Evolutionary conservation across 2,113 vertebrate genomes (phyloP).

Genomic region (Capreolus pygargus): DNA sequence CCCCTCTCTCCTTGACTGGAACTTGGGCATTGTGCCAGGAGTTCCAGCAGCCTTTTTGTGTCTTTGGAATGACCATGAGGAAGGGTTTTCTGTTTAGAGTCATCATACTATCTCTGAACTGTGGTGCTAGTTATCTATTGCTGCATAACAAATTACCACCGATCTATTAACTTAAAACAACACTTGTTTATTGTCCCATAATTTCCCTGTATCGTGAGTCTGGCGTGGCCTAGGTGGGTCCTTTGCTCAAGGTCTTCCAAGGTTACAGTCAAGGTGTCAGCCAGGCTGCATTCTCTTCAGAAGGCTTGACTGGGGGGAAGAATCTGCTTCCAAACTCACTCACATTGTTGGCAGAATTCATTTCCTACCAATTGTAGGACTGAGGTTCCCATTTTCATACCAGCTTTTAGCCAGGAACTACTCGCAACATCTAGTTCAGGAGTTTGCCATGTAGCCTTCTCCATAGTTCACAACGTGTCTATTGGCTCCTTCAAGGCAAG

Average conservation of each 20-base stretch:
- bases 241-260: neutral
- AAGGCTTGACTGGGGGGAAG: neutral
- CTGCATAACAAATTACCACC: neutral
- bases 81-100: neutral
- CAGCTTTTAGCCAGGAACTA: neutral
- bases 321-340: neutral
- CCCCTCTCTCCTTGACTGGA: neutral
- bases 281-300: neutral
- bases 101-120: neutral
- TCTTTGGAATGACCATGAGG: neutral
- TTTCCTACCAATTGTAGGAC: neutral
- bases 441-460: neutral
- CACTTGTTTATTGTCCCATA: neutral
- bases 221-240: neutral
- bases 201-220: neutral
- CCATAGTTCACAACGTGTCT: neutral
- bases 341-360: neutral
- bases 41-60: neutral
- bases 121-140: neutral
- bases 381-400: neutral
- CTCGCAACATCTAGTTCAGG: neutral
- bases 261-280: neutral
- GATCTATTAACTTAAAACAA: neutral
- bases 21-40: neutral
- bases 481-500: neutral